Evolutionary conservation across 2,113 vertebrate genomes (phyloP).

Genomic region (Hippopotamus amphibius): DNA sequence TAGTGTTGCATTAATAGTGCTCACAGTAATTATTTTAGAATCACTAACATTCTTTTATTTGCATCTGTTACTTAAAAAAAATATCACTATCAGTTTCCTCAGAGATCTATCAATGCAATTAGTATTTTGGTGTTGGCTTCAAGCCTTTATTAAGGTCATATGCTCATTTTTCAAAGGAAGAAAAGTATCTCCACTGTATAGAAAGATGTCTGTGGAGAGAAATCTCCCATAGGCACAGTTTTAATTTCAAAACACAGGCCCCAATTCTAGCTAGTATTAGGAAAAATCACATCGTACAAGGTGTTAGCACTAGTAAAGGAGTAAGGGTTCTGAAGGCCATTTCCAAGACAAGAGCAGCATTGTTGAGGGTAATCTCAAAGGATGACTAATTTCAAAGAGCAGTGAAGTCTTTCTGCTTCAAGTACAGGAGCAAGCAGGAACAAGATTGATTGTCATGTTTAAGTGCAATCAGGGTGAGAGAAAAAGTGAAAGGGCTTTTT

Average conservation of each 20-base stretch:
- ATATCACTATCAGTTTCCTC: conserved; percentile 11
- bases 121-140: conserved; percentile 43
- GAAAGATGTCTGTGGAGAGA: conserved; percentile 43
- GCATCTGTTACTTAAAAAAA: conserved; percentile 22
- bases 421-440: not conserved
- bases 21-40: conserved; percentile 14
- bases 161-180: conserved; percentile 53
- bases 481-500: conserved; percentile 14
- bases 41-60: not conserved
- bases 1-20: not conserved
- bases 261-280: not conserved
- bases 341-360: not conserved
- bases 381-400: not conserved
- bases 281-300: not conserved
- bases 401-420: not conserved
- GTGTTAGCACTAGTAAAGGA: conserved; percentile 28
- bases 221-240: conserved; percentile 18
- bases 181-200: not conserved
- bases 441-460: not conserved
- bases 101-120: not conserved
- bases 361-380: not conserved
- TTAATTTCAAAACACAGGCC: conserved; percentile 55
- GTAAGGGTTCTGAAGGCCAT: not conserved
- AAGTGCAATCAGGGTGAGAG: not conserved
- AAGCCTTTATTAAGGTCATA: conserved; percentile 22